phyloP scores from a whole-genome alignment of 2,888 invertebrate genomes.

The Theodoxus fluviatilis region DNA sequence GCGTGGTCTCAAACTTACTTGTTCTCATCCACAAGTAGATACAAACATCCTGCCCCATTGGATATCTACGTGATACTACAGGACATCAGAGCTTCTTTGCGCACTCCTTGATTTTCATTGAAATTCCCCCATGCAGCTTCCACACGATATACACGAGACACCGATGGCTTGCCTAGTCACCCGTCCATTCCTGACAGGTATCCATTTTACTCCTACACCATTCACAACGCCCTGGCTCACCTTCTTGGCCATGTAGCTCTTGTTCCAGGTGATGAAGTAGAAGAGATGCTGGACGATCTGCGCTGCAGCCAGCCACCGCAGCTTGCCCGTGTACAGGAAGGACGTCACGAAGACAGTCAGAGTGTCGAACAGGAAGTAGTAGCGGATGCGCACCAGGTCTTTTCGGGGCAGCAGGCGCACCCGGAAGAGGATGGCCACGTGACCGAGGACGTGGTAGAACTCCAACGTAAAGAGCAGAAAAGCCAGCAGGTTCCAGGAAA shows the following conservation, averaged over 20 bases:
- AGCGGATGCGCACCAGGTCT: conserved; percentile 51
- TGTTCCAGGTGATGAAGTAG: conserved; percentile 55
- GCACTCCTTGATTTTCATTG: no score
- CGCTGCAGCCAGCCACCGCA: conserved; percentile 48
- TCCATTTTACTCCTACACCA: neutral
- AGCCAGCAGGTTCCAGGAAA: conserved; percentile 27
- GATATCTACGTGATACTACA: no score
- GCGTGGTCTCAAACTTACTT: no score
- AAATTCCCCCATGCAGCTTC: no score
- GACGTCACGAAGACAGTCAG: conserved; percentile 48
- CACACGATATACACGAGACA: no score
- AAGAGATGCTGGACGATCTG: conserved; percentile 54
- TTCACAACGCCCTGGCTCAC: conserved; percentile 38
- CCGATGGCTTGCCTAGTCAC: neutral
- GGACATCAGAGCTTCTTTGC: no score
- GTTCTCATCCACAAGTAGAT: no score
- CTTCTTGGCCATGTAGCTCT: conserved; percentile 46
- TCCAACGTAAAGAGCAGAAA: conserved; percentile 44
- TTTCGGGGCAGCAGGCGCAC: conserved; percentile 54
- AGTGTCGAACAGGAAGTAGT: conserved; percentile 54
- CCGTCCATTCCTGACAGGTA: neutral
- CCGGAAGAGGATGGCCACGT: conserved; percentile 48
- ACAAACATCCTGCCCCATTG: no score
- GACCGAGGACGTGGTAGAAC: conserved; percentile 51
- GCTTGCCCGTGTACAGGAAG: conserved; percentile 44